Evolutionary conservation across 1,140 invertebrate species (phyloP).

Genomic region (Bombus superbus): DNA sequence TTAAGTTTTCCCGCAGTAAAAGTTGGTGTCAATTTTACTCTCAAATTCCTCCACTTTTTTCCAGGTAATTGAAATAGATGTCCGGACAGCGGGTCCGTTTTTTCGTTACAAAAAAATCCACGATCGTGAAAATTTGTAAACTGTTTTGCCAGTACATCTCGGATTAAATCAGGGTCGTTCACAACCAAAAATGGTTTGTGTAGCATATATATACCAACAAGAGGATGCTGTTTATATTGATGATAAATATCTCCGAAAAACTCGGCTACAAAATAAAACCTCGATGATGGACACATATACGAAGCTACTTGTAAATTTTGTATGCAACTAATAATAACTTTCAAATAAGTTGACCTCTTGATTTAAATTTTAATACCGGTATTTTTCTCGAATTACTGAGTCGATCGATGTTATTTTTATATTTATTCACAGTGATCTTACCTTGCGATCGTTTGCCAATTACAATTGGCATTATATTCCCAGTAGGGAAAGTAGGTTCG

Average conservation of each 20-base stretch:
- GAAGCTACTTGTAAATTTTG: background rate
- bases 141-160: slow-evolving; percentile 80
- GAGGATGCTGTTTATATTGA: slow-evolving; percentile 44
- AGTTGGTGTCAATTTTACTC: slow-evolving; percentile 83
- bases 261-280: slow-evolving; percentile 50
- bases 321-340: background rate
- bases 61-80: slow-evolving; percentile 82
- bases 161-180: slow-evolving; percentile 82
- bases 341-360: no score
- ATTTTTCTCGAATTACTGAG: background rate
- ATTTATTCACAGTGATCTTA: slow-evolving; percentile 11
- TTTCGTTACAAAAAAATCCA: slow-evolving; percentile 79
- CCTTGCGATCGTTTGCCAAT: slow-evolving; percentile 58
- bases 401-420: background rate
- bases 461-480: slow-evolving; percentile 81
- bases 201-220: slow-evolving; percentile 81
- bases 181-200: slow-evolving; percentile 80
- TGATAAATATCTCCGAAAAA: slow-evolving; percentile 52
- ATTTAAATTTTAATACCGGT: background rate
- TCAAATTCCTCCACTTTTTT: slow-evolving; percentile 82
- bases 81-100: slow-evolving; percentile 82
- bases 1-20: slow-evolving; percentile 85
- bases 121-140: slow-evolving; percentile 82
- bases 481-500: slow-evolving; percentile 79
- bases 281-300: background rate